Percentiles rank a stretch among this genome's conserved stretches.
phyloP scores from a whole-genome alignment of 2,797 vertebrate species.

The Rhinoraja longicauda region DNA sequence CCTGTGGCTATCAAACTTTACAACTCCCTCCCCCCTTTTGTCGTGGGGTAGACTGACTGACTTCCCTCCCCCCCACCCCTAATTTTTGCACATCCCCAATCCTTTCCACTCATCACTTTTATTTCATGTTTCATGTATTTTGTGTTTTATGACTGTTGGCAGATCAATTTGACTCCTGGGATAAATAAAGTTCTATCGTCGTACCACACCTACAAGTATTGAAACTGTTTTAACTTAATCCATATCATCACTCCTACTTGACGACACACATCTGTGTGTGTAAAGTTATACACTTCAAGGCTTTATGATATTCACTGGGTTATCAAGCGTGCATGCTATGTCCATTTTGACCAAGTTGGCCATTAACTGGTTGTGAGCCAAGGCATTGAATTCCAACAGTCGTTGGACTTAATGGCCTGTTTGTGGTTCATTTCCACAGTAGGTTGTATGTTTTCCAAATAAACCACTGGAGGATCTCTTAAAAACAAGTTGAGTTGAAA shows the following conservation, averaged over 20 bases:
- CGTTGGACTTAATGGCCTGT: neutral
- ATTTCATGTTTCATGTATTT: too few relatives aligned
- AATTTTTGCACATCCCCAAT: too few relatives aligned
- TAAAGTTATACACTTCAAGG: neutral
- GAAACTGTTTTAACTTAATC: too few relatives aligned
- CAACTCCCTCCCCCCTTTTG: too few relatives aligned
- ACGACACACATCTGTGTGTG: neutral
- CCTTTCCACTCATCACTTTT: too few relatives aligned
- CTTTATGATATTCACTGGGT: neutral
- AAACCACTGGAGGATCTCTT: neutral
- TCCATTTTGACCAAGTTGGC: neutral
- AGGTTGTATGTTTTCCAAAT: neutral
- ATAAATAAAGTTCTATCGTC: too few relatives aligned
- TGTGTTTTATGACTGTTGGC: too few relatives aligned
- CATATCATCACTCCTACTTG: too few relatives aligned
- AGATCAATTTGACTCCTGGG: too few relatives aligned
- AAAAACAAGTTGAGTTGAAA: neutral
- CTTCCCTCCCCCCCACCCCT: too few relatives aligned
- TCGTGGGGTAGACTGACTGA: too few relatives aligned
- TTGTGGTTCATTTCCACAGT: neutral
- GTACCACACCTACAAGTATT: neutral
- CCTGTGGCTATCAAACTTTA: too few relatives aligned
- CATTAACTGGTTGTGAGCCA: neutral
- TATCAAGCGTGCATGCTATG: neutral
- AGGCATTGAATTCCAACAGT: neutral